phyloP scores from a whole-genome alignment of 2,113 vertebrate species.

The Noctilio leporinus region DNA sequence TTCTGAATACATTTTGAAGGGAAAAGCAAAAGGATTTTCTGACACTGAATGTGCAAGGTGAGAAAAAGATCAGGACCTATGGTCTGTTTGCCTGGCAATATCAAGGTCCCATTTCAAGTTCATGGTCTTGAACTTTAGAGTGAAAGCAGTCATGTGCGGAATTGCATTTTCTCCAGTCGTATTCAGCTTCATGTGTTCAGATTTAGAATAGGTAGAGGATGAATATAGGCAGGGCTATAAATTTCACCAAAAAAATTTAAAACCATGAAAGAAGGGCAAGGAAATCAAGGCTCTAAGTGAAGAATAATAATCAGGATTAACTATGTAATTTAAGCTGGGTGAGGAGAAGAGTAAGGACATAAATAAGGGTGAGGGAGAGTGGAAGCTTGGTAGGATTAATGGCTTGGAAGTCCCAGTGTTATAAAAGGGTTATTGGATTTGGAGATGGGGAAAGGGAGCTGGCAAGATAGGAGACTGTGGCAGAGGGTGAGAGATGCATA shows the following conservation, averaged over 20 bases:
- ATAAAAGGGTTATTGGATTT: not conserved
- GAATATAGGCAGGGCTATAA: not conserved
- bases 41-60: not conserved
- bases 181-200: not conserved
- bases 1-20: not conserved
- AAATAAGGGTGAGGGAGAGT: not conserved
- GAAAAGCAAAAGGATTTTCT: not conserved
- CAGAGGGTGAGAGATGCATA: not conserved
- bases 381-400: not conserved
- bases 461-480: not conserved
- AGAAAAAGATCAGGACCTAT: not conserved
- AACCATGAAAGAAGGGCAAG: not conserved
- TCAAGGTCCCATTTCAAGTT: not conserved
- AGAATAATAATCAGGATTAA: not conserved
- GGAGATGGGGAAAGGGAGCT: not conserved
- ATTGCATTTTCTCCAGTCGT: not conserved
- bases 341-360: not conserved
- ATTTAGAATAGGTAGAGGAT: not conserved
- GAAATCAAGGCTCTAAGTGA: not conserved
- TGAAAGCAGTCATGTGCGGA: not conserved
- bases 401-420: not conserved
- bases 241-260: not conserved
- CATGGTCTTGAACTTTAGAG: not conserved
- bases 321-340: not conserved
- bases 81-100: not conserved